A percentile compares a stretch with the other conserved stretches of the same genome.
These are phyloP conservation scores for Rhynchomys soricoides DNA, from an alignment of 2,113 vertebrate species.

Conservation along the genomic window DNA sequence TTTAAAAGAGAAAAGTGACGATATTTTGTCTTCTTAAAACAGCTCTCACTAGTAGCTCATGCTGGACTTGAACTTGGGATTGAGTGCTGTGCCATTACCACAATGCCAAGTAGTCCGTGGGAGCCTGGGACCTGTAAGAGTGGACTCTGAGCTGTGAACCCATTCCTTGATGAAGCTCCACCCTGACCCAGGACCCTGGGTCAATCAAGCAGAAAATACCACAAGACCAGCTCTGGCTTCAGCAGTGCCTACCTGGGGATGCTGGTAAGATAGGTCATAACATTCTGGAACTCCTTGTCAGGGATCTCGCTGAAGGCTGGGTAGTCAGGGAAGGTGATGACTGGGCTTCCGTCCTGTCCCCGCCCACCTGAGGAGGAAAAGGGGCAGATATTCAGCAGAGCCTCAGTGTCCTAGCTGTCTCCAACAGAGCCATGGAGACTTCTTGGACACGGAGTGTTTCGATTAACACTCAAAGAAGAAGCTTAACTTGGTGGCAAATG, in stretches of 20 bases:
- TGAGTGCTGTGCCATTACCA: neutral
- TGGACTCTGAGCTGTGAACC: neutral
- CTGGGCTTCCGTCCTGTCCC: constrained; percentile 94
- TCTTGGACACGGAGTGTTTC: fast-evolving
- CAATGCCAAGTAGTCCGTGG: neutral
- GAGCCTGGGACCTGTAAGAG: neutral
- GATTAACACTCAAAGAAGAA: neutral
- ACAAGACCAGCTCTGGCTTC: neutral
- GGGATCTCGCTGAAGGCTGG: constrained; percentile 95
- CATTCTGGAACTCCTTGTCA: constrained; percentile 95
- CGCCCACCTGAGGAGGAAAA: constrained; percentile 90
- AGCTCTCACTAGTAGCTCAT: neutral
- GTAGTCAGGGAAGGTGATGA: constrained; percentile 98
- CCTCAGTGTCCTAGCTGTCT: neutral
- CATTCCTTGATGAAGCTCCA: neutral
- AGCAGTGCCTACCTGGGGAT: constrained; percentile 91
- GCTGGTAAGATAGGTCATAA: constrained; percentile 96
- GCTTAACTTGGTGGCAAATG: neutral
- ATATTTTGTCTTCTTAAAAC: neutral
- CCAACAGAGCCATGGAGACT: fast-evolving
- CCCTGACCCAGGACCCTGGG: neutral
- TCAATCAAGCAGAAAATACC: neutral
- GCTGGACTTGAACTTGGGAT: neutral
- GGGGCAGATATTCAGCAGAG: neutral
- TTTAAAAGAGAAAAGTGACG: neutral